Evolutionary conservation across 2,888 invertebrate species (phyloP), one percentile per base, ranked within the genome.

Genomic region (Dysmachus trigonus): DNA sequence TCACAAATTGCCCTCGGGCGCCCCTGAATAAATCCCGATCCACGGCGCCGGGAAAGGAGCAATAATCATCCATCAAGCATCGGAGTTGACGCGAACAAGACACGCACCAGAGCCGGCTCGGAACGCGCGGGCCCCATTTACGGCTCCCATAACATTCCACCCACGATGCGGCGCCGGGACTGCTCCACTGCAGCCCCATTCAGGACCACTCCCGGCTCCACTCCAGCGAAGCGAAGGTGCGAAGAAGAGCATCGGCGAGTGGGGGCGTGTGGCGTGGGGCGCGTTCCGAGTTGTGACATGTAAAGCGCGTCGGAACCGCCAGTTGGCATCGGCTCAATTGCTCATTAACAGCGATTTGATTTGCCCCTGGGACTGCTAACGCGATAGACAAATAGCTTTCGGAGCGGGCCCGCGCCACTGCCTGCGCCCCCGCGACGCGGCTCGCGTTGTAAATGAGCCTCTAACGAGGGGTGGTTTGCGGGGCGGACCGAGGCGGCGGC

Each of bases 321-420:
- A 82, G 53, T 85, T 85, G 84, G 73, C 51, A 85, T 85, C 47
- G 86, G 51, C 73, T 87, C 86, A 87, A 87, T 87, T 87, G 87
- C 87, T 87, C 85, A 87, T 87, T 87, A 87, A 87, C 87, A 86
- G 79, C 85, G 84, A 87, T 87, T 87, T 87, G 84, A 87, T 86
- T 84, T 85, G 86, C 84, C 86, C 85, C 77, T 30, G 41, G 74
- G 86, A 85, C 38, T 51, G 73, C 73, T 73, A 87, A 85, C 85
- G 81, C 30, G 53, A 83, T 72, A 83, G 83, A 83, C 71, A 83
- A 87, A 85, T 87, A 85, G 87, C 81, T 82, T 51, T 77, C 82
- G 18, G 82, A 72, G 71, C 30, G 47, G 77, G 6, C 10, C 62
- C 62, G 22, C 77, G 77, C 13, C n/a, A 73, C 84, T 47, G n/a